Evolutionary conservation across 2,113 vertebrate genomes (phyloP).

Genomic region (Zosterops borbonicus): DNA sequence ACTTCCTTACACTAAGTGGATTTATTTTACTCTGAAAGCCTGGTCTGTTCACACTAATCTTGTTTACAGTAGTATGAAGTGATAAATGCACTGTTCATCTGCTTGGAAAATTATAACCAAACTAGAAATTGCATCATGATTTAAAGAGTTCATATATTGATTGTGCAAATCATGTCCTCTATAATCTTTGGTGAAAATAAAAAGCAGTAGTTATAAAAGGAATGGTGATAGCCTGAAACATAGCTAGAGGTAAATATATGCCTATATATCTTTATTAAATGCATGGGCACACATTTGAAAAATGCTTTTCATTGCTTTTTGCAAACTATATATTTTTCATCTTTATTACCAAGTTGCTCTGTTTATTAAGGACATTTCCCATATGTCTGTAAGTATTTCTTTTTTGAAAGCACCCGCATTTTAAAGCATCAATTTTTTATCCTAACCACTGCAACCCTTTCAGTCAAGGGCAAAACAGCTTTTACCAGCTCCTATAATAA

Average conservation of each 20-base stretch:
- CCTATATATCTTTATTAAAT: not conserved
- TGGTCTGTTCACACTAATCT: not conserved
- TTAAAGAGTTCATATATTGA: not conserved
- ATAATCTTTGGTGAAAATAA: not conserved
- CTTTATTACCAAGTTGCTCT: not conserved
- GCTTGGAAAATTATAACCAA: not conserved
- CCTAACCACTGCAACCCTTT: not conserved
- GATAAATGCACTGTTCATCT: not conserved
- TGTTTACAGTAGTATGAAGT: not conserved
- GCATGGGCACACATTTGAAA: not conserved
- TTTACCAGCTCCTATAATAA: not conserved
- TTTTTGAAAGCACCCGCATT: accelerated
- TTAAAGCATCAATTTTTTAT: not conserved
- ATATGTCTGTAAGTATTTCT: not conserved
- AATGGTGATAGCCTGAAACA: not conserved
- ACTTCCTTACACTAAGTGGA: not conserved
- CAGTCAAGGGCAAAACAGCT: not conserved
- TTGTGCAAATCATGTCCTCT: not conserved
- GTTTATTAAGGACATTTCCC: not conserved
- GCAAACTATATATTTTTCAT: not conserved
- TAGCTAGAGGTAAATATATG: not conserved
- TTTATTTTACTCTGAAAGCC: not conserved
- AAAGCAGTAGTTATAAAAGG: not conserved
- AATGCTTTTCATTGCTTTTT: not conserved
- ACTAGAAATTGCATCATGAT: not conserved